Percentiles rank a stretch among this genome's conserved stretches.
Conservation (phyloP, 2,888 invertebrate genomes). For the Calliphora vomitoria region DNA sequence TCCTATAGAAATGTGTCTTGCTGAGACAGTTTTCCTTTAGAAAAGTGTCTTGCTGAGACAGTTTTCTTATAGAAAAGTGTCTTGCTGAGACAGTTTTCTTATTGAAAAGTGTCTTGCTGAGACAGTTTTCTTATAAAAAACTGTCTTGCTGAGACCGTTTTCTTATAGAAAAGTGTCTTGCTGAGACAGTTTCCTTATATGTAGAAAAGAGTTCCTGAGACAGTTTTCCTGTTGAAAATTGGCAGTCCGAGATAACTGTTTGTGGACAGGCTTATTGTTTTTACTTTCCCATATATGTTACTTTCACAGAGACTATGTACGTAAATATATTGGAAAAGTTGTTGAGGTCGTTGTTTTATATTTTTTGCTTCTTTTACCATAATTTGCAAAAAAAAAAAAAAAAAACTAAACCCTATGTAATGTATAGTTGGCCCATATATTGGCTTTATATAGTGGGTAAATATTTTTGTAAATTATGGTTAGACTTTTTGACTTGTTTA, state of each 20-base stretch:
- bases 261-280: neutral
- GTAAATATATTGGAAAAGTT: constrained; percentile 46
- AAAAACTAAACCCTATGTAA: constrained; percentile 47
- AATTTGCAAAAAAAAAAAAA: constrained; percentile 28
- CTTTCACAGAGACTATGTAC: no score
- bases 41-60: no score
- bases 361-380: constrained; percentile 39
- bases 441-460: constrained; percentile 73
- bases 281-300: no score
- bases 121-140: no score
- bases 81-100: no score
- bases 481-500: constrained; percentile 83
- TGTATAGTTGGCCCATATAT: constrained; percentile 70
- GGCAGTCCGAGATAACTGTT: neutral
- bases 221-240: neutral
- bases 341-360: constrained; percentile 40
- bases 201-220: neutral
- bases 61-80: no score
- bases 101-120: no score
- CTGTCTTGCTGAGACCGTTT: no score
- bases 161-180: neutral
- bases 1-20: no score
- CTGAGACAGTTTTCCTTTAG: no score
- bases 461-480: constrained; percentile 82
- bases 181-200: no score